Evolutionary conservation across 2,888 invertebrate species (phyloP), one percentile per base, ranked within the genome.

Genomic region (Papilio gigon): DNA sequence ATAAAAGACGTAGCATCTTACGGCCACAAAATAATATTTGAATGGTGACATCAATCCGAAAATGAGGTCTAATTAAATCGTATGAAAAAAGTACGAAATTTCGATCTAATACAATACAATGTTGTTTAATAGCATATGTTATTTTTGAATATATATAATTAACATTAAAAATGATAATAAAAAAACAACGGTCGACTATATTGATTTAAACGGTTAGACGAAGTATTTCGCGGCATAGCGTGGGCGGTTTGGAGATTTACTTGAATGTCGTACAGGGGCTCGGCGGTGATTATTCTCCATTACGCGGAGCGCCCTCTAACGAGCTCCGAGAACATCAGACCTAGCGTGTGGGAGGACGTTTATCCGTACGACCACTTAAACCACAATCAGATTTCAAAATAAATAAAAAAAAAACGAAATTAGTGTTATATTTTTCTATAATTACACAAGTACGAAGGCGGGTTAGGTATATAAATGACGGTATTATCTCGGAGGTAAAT

Each of bases 201-300:
- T 42, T 42, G 42, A 42, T 42, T 20, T 42, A 17, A 42, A 17
- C 2, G 8, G 44, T 44, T 44, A 44, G 11, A 44, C 12, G 4
- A 35, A 44, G 4, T 30, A 50, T 20, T 47, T 40, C 30, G 40
- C 14, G 44, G 14, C 27, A 59, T 4, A 20, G 62, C 40, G 67
- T 67, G 67, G 62, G 67, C 22, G 11, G 37, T n/a, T 56, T 62
- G 3, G n/a, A 50, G 60, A 50, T 60, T 37, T 35, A 37, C 59
- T 60, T 27, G 50, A 27, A 60, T 37, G 30, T 12, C 17, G 20
- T 25, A 72, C 74, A 74, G 76, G 74, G 79, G 80, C 79, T 75
- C 76, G 77, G 73, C 75, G 77, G 79, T 80, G 86, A 88, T 87
- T 85, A 86, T 81, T 76, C 71, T 80, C 79, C 79, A 84, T 86